Evolutionary conservation across 1,140 invertebrate genomes (phyloP), one percentile per base, ranked within the genome.

Genomic region (Eriosoma lanigerum): DNA sequence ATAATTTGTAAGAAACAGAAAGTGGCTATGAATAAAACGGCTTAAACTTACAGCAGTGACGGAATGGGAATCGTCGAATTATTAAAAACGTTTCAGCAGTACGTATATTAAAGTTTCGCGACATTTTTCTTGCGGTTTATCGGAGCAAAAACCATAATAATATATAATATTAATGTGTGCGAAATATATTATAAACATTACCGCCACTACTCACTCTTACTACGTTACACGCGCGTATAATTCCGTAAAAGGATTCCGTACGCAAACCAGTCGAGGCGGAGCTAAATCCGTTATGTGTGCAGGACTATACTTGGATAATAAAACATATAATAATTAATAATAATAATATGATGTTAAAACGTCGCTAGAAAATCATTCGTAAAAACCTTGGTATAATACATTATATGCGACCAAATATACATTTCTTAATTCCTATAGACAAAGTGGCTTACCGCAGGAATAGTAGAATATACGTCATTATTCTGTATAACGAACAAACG

Each of bases 221-320:
- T 38, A 0, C 8, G n/a, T n/a, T n/a, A 5, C 21, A 68, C 66
- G 24, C 6, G 44, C 66, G 6, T 48, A 3, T 17, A 48, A 17
- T 8, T 72, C 68, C 48, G 9, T 72, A 72, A 72, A 52, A 72
- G 68, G 68, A 52, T 48, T 17, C n/a, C 0, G 5, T 17, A 13
- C 12, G 0, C 9, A 52, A 70, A 72, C 68, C 48, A 72, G 68
- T 72, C 3, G 1, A 0, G 24, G 56, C 17, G 8, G 32, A 72
- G 56, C 26, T 29, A 32, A 72, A 72, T 72, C 68, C 26, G 48
- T 72, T 72, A 52, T 38, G n/a, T 44, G 13, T 17, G n/a, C 1
- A 64, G 1, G 19, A n/a, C n/a, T 10, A n/a, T n/a, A 15, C 19
- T 5, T 46, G 13, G 21, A 6, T 10, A 26, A 60, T 12, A 38